Evolutionary conservation across 2,888 invertebrate species (phyloP).

Genomic region (Steromphala cineraria): DNA sequence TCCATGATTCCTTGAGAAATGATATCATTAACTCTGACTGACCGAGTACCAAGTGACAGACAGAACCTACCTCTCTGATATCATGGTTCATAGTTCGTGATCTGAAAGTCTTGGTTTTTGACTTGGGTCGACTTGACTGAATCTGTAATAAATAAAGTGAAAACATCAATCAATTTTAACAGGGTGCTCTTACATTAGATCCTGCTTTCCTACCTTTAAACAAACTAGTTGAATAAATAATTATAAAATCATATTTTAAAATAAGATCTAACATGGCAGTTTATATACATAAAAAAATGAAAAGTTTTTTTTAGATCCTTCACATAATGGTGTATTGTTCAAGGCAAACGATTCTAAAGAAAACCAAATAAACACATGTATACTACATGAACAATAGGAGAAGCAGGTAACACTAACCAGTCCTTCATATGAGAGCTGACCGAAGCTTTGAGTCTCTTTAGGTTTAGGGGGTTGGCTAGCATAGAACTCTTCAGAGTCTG

Average conservation of each 20-base stretch:
- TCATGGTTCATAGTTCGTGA: slow-evolving; percentile 58
- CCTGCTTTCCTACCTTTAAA: neutral
- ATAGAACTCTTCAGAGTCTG: neutral
- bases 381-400: neutral
- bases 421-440: slow-evolving; percentile 55
- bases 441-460: neutral
- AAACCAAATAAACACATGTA: no score
- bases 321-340: no score
- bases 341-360: no score
- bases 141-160: slow-evolving; percentile 46
- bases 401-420: slow-evolving; percentile 42
- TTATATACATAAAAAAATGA: neutral
- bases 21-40: no score
- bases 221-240: neutral
- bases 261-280: neutral
- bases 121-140: slow-evolving; percentile 64
- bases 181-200: neutral
- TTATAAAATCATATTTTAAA: neutral
- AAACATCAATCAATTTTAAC: neutral
- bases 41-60: neutral
- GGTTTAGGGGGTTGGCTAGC: neutral
- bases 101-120: slow-evolving; percentile 48
- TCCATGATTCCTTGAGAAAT: no score
- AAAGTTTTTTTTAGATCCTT: no score
- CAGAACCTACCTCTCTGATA: slow-evolving; percentile 54